These are phyloP conservation scores for Ispidina picta DNA, from an alignment of 2,797 vertebrate genomes.

Conservation along the genomic window DNA sequence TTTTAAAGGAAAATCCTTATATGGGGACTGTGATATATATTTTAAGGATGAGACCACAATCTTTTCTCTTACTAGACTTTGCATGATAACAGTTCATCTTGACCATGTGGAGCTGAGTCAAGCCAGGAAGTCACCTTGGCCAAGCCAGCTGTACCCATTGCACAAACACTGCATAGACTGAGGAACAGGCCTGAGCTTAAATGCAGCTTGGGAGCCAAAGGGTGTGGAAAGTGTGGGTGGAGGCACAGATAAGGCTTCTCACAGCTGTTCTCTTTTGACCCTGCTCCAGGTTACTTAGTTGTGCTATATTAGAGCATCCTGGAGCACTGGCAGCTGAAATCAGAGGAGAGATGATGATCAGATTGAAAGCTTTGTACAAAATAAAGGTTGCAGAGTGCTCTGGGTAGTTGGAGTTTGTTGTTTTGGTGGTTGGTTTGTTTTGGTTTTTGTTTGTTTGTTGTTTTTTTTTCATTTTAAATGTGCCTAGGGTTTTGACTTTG, in stretches of 20 bases:
- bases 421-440: no score
- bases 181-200: not conserved
- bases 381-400: accelerated
- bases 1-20: not conserved
- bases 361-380: not conserved
- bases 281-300: not conserved
- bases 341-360: accelerated
- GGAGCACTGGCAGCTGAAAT: not conserved
- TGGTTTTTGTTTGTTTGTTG: not conserved
- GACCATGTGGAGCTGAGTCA: not conserved
- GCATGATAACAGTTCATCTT: no score
- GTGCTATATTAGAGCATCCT: not conserved
- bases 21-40: not conserved
- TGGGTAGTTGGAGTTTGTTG: accelerated
- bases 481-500: not conserved
- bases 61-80: not conserved
- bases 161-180: not conserved
- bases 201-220: not conserved
- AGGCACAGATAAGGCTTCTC: not conserved
- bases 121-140: accelerated
- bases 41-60: not conserved
- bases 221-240: not conserved
- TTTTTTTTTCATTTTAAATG: not conserved
- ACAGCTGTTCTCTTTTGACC: not conserved
- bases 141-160: not conserved